These are phyloP conservation scores for Channa striata DNA, from an alignment of 2,797 vertebrate genomes.

Conservation along the genomic window DNA sequence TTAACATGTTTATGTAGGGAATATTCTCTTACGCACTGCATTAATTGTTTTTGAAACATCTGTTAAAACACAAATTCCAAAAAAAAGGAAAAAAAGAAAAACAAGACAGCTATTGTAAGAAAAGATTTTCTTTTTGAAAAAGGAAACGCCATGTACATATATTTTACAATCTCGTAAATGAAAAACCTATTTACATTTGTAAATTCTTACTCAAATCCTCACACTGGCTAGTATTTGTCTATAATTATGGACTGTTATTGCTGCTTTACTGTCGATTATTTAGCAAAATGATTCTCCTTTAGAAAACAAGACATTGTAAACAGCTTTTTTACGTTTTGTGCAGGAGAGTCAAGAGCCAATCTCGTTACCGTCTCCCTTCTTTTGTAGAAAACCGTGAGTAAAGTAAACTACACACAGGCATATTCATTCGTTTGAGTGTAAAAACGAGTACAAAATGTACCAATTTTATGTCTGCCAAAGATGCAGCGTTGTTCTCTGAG, in stretches of 20 bases:
- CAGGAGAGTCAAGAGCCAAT: conserved; percentile 85
- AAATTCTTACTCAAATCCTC: conserved; percentile 85
- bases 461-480: conserved; percentile 72
- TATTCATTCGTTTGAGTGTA: conserved; percentile 75
- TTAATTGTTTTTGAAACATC: conserved; percentile 80
- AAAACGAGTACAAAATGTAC: conserved; percentile 86
- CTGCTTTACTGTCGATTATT: conserved; percentile 87
- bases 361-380: conserved; percentile 78
- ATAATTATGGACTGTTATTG: conserved; percentile 92
- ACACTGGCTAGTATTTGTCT: conserved; percentile 89
- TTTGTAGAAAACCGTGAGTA: conserved; percentile 80
- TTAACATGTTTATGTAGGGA: conserved; percentile 76
- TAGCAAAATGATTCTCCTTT: conserved; percentile 85
- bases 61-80: conserved; percentile 89
- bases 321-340: conserved; percentile 71
- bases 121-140: conserved; percentile 86
- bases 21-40: conserved; percentile 84
- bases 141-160: conserved; percentile 93
- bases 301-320: conserved; percentile 82
- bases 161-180: conserved; percentile 91
- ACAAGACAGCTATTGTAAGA: conserved; percentile 89
- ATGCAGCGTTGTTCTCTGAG: conserved; percentile 55
- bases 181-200: conserved; percentile 92
- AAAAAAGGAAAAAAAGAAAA: conserved; percentile 81
- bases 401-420: conserved; percentile 78